Evolutionary conservation across 2,113 vertebrate genomes (phyloP), one percentile per base, ranked within the genome.

Genomic region (Percopsis transmontana): DNA sequence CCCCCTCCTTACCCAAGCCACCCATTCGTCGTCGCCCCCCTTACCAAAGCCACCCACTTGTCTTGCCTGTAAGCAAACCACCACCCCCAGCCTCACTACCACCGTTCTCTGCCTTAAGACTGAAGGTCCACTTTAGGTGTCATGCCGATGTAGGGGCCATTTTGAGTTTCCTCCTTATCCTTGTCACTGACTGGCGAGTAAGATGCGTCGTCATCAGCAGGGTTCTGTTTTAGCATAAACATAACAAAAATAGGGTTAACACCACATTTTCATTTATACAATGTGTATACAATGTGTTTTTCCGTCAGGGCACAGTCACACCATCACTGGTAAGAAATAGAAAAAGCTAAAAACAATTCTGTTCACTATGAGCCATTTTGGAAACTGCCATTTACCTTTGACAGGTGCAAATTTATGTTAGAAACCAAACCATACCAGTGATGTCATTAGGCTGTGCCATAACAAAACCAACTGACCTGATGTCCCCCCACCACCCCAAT

Each of bases 171-270:
- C 0, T 92, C 91, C 21, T 89, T 91, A 15, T 73, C 79, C 72
- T 91, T 93, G 56, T 75, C 72, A 45, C 19, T 86, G 50, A 90
- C 90, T 0, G 90, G 89, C 45, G 77, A 75, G 54, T 92, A 93
- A 1, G 80, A 68, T 0, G 85, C 87, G 20, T 91, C 86, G 0
- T 87, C 84, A 61, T 89, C 89, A n/a, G 62, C 12, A 2, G 83
- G 72, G 0, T 66, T 58, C 91, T 93, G 70, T 3, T 33, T 3
- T 24, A 41, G 9, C 23, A n/a, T 20, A 51, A 8, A 20, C 11
- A 20, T 51, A 24, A 54, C 5, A 71, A 11, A 19, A 1, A 1
- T n/a, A n/a, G n/a, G n/a, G 6, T 75, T 55, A 62, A 3, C 10
- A 59, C 11, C 15, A 2, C 23, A 53, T 24, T 71, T 15, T 42